Evolutionary conservation across 2,113 vertebrate genomes (phyloP).

Genomic region (Progne subis): DNA sequence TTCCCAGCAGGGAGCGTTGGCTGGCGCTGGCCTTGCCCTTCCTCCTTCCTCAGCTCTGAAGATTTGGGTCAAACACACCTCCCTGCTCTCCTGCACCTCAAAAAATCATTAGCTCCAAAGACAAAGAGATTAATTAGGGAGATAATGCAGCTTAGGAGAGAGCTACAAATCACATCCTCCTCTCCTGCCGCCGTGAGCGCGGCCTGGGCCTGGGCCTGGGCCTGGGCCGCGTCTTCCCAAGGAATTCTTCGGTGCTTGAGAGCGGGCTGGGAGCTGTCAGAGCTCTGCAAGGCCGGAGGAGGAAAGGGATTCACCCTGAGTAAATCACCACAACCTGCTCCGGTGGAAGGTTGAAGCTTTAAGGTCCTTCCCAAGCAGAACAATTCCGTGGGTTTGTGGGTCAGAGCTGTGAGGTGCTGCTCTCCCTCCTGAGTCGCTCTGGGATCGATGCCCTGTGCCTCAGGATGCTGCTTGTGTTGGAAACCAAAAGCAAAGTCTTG

Average conservation of each 20-base stretch:
- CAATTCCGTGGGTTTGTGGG: background rate
- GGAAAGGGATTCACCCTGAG: background rate
- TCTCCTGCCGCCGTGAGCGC: background rate
- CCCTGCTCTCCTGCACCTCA: background rate
- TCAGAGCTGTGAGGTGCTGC: background rate
- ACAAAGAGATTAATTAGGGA: slow-evolving; percentile 33
- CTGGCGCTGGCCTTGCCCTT: background rate
- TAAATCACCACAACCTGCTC: background rate
- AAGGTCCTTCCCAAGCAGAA: background rate
- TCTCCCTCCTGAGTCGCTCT: background rate
- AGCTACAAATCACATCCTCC: background rate
- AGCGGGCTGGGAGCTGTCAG: background rate
- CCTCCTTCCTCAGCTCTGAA: background rate
- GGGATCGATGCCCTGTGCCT: background rate
- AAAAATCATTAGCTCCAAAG: slow-evolving; percentile 38
- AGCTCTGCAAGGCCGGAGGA: background rate
- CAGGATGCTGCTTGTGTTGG: background rate
- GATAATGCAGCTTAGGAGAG: slow-evolving; percentile 19
- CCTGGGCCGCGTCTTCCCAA: background rate
- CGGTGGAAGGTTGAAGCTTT: background rate
- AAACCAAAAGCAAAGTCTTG: background rate
- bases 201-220: background rate
- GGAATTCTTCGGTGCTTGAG: background rate
- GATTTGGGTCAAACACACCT: background rate
- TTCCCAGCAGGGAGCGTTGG: background rate